phyloP scores from a whole-genome alignment of 92 coral and sea anemone species.

The Blastomussa wellsi region DNA sequence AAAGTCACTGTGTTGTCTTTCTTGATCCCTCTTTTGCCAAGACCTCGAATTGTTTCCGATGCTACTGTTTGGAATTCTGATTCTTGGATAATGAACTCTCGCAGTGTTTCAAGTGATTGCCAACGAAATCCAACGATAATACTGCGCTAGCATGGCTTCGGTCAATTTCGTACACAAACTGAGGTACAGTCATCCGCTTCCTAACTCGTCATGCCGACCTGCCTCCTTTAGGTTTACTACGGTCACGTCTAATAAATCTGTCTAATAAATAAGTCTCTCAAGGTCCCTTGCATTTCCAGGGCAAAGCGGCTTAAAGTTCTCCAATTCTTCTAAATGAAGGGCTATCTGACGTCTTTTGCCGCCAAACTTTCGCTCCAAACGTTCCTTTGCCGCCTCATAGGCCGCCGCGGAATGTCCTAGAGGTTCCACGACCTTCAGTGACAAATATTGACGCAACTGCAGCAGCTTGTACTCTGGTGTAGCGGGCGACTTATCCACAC shows the following conservation, averaged over 20 bases:
- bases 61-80: slow-evolving; percentile 59
- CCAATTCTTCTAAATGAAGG: slow-evolving; percentile 59
- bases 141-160: slow-evolving; percentile 55
- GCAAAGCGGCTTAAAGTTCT: slow-evolving; percentile 43
- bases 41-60: slow-evolving; percentile 34
- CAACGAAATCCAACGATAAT: slow-evolving; percentile 62
- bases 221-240: slow-evolving; percentile 58
- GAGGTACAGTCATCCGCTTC: slow-evolving; percentile 52
- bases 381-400: not conserved
- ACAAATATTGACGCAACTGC: not conserved
- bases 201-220: slow-evolving; percentile 44
- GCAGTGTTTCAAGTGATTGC: slow-evolving; percentile 56
- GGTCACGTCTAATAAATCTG: slow-evolving; percentile 46
- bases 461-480: slow-evolving; percentile 3
- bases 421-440: not conserved
- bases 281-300: slow-evolving; percentile 53
- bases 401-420: slow-evolving; percentile 4
- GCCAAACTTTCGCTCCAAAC: slow-evolving; percentile 58
- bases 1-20: slow-evolving; percentile 1
- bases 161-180: slow-evolving; percentile 57
- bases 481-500: not conserved
- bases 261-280: slow-evolving; percentile 49
- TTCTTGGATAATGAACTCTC: slow-evolving; percentile 58
- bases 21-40: not conserved
- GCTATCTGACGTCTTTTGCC: slow-evolving; percentile 61